A percentile compares a stretch with the other conserved stretches of the same genome.
These are phyloP conservation scores for Ameiurus melas DNA, from an alignment of 2,113 vertebrate species.

Conservation along the genomic window DNA sequence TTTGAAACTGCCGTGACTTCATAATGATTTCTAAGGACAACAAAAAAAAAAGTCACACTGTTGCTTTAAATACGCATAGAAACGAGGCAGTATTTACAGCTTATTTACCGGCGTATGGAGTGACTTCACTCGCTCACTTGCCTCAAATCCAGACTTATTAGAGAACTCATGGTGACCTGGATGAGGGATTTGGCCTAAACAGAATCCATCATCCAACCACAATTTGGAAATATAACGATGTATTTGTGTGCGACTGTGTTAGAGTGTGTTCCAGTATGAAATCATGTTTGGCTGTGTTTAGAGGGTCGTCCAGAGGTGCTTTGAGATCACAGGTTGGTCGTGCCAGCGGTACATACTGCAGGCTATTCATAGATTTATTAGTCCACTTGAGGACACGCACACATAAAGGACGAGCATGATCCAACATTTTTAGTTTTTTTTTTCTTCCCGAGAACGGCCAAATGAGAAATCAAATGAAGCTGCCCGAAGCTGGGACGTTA, in stretches of 20 bases:
- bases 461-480: constrained; percentile 20
- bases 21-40: no score
- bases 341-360: not conserved
- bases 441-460: not conserved
- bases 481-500: not conserved
- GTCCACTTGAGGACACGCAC: not conserved
- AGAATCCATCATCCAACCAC: constrained; percentile 13
- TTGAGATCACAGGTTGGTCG: constrained; percentile 29
- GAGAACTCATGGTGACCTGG: constrained; percentile 16
- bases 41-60: not conserved
- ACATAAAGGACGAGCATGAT: constrained; percentile 15
- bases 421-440: not conserved
- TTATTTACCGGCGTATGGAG: not conserved
- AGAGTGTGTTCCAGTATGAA: constrained; percentile 27
- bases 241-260: not conserved
- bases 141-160: not conserved
- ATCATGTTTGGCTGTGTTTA: constrained; percentile 37
- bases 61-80: not conserved
- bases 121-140: not conserved
- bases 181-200: constrained; percentile 35
- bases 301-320: constrained; percentile 18
- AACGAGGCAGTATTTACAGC: not conserved
- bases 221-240: not conserved
- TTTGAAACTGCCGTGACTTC: not conserved
- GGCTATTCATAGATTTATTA: constrained; percentile 43